Base-by-base conservation (phyloP, 2,888 invertebrate species). In the Diplolepis rosae region DNA sequence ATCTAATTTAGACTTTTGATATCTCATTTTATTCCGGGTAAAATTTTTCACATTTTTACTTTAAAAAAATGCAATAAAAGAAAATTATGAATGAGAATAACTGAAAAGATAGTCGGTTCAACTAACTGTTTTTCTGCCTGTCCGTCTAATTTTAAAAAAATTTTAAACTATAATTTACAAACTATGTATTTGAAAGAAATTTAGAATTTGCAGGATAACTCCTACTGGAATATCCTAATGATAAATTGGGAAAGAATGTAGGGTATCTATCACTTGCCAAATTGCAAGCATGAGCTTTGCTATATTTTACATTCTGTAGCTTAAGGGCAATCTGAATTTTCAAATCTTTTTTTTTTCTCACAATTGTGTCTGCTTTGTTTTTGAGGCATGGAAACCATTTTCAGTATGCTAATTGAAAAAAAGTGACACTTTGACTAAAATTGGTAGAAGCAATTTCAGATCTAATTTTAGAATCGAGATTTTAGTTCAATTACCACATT, bases 261-360 rank as follows among this genome's bases (percentile, higher is more conserved):
- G 39, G 39, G 24, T 61, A 61, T 61, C 61, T 35, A 61, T 61
- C 61, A 35, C 4, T 35, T 1, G 13, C 22, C 13, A 39, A 39
- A 61, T 39, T 61, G 39, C 39, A 39, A 24, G 56, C 56, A 39
- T 61, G 35, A 61, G 56, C 56, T 56, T 56, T 35, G 35, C 35
- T 54, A 28, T 27, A 56, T 35, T 13, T 56, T 18, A n/a, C 56
- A 56, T 35, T 22, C 35, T 35, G 35, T 61, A 27, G 56, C 61
- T 61, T 61, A 61, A 61, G 61, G 61, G 61, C 61, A 56, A 32
- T 56, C 56, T 56, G 56, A 56, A 61, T 39, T 61, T 61, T 61
- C 61, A 61, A 61, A 39, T 61, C 61, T 61, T 61, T 61, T 61
- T 24, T 61, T 39, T 39, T 56, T 4, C 30, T 15, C 7, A 61